phyloP scores from a whole-genome alignment of 2,888 invertebrate species.

The Ypsolopha scabrella region DNA sequence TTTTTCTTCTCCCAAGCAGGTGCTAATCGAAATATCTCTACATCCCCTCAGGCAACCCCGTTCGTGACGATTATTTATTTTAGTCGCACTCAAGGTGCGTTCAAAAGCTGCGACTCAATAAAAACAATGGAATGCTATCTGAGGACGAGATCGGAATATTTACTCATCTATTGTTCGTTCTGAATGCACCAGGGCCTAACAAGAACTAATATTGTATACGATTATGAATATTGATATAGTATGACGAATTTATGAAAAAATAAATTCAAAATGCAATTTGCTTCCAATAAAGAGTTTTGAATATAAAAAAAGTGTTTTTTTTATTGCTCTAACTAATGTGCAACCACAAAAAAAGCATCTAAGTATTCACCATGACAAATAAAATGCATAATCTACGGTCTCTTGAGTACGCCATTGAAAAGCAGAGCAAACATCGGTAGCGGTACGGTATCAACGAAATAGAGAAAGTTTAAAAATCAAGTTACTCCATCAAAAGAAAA shows the following conservation, averaged over 20 bases:
- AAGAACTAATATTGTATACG: background rate
- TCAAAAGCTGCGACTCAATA: constrained; percentile 5
- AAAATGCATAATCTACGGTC: background rate
- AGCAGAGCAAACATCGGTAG: background rate
- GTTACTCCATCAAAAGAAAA: constrained; percentile 6
- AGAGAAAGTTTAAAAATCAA: too few relatives aligned
- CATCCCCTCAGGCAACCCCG: too few relatives aligned
- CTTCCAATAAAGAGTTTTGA: too few relatives aligned
- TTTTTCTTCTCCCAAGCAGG: too few relatives aligned
- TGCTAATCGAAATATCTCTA: too few relatives aligned
- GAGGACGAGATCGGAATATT: constrained; percentile 26
- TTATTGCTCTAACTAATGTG: too few relatives aligned
- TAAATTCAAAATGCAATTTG: too few relatives aligned
- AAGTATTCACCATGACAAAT: background rate
- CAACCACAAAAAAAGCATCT: too few relatives aligned
- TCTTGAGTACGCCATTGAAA: background rate
- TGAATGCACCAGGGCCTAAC: constrained; percentile 11
- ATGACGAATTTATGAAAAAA: background rate
- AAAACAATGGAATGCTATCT: constrained; percentile 27
- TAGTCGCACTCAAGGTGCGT: too few relatives aligned
- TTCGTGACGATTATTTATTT: too few relatives aligned
- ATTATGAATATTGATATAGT: constrained; percentile 1
- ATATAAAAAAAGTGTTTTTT: too few relatives aligned
- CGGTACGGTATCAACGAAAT: too few relatives aligned
- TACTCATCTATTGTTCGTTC: constrained; percentile 46